phyloP scores from a whole-genome alignment of 2,888 invertebrate species.

The Amphipoea lucens region DNA sequence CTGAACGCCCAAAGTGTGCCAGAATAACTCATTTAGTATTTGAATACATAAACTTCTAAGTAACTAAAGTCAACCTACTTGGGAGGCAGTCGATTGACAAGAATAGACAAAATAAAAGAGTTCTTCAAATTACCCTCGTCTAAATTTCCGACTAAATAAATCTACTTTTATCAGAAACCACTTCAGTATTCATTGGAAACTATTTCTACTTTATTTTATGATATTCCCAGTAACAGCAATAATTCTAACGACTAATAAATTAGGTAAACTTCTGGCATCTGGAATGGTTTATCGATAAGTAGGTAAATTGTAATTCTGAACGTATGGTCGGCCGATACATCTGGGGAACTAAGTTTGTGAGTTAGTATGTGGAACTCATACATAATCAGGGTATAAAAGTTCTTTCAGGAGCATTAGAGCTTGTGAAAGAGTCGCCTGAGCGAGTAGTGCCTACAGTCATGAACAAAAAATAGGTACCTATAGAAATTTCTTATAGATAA shows the following conservation, averaged over 20 bases:
- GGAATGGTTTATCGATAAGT: slow-evolving; percentile 49
- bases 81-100: not conserved
- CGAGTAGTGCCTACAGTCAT: too few species aligned
- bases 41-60: too few species aligned
- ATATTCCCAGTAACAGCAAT: slow-evolving; percentile 6
- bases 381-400: slow-evolving; percentile 8
- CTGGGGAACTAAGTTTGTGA: slow-evolving; percentile 21
- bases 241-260: slow-evolving; percentile 43
- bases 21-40: not conserved
- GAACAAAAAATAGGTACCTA: too few species aligned
- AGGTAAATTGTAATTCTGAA: slow-evolving; percentile 49
- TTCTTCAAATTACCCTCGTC: not conserved
- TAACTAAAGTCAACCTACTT: not conserved
- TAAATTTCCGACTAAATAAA: not conserved
- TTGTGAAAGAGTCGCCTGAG: not conserved
- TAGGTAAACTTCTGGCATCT: slow-evolving; percentile 44
- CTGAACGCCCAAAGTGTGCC: not conserved
- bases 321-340: slow-evolving; percentile 20
- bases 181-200: slow-evolving; percentile 10
- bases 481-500: too few species aligned
- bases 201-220: not conserved
- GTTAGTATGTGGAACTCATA: slow-evolving; percentile 39
- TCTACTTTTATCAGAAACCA: not conserved
- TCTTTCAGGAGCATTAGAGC: slow-evolving; percentile 1
- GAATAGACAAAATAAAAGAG: not conserved